Base-by-base conservation (phyloP, 2,888 invertebrate species). In the Sphecodes monilicornis region DNA sequence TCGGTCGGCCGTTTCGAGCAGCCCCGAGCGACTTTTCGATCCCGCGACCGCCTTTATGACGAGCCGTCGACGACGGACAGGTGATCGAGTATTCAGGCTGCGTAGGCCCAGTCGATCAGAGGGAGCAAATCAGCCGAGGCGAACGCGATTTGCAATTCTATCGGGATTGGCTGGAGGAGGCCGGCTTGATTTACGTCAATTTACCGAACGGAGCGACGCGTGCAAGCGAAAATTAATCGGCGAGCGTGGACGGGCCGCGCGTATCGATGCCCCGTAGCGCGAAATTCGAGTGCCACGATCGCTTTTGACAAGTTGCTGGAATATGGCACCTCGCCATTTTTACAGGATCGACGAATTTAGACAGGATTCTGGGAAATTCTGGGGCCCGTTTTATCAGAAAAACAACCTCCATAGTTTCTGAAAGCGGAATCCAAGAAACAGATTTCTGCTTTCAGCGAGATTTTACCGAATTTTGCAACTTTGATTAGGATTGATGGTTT, bases 141-240 rank as follows among this genome's bases (percentile, higher is more conserved):
- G 76, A 78, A 74, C 43, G 69, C 82, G 64, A 82, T 73, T 85
- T 70, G 57, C 73, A 74, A 85, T 70, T 78, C 82, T 39, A 76
- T 75, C 70, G 80, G 50, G 57, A 70, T 50, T 64, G 41, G 74
- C 74, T 66, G 43, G 70, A 43, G 46, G 66, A 36, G 78, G 43
- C 46, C 36, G 76, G 43, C 36, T 29, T 36, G 72, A 72, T 71
- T 72, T 69, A 69, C 39, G 76, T 70, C 82, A 43, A 82, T 74
- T 68, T 80, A 29, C 39, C 50, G 6, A 36, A 32, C 50, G 22
- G 72, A 41, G 26, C 39, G 26, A 68, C 39, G 68, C 11, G 39
- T 43, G 36, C 57, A 29, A n/a, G 43, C 26, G 79, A 22, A 36
- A 69, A 79, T 79, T 16, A 75, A 75, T 54, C 26, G 68, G 32